Conservation (phyloP, 2,113 vertebrate genomes). For the Pedionomus torquatus region DNA sequence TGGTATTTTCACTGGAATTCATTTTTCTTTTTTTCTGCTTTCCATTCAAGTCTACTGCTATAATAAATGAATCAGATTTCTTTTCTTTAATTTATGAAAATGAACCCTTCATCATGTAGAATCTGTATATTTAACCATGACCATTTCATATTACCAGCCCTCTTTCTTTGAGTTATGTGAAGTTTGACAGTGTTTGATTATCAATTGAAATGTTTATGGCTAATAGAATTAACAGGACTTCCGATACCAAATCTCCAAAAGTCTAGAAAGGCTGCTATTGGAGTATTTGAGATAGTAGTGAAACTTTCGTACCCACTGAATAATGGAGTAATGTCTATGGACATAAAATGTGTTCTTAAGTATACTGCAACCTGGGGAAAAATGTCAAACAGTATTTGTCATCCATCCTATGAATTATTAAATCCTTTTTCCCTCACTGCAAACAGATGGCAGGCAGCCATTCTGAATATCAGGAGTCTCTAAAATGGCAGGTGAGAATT, state of each 20-base stretch:
- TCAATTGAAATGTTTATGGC: not conserved
- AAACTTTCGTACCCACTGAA: not conserved
- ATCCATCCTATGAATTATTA: slow-evolving; percentile 18
- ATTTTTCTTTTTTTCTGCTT: not conserved
- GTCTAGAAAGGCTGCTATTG: not conserved
- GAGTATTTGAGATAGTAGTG: not conserved
- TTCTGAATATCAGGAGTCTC: not conserved
- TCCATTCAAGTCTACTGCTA: not conserved
- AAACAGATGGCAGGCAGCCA: slow-evolving; percentile 11
- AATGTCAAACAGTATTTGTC: not conserved
- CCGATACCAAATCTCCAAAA: not conserved
- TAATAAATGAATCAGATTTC: not conserved
- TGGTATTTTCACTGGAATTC: not conserved
- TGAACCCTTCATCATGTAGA: not conserved
- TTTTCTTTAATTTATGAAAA: not conserved
- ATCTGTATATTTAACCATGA: not conserved
- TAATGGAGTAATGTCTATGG: not conserved
- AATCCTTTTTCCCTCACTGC: not conserved
- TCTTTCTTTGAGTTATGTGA: not conserved
- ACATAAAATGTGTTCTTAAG: not conserved
- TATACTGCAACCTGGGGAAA: not conserved
- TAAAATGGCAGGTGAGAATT: not conserved
- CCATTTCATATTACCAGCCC: not conserved
- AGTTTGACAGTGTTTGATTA: not conserved
- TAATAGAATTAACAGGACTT: not conserved